A percentile compares a stretch with the other conserved stretches of the same genome.
These are phyloP conservation scores for Trachelus stipa DNA, from an alignment of 2,888 invertebrate genomes.

Conservation along the genomic window DNA sequence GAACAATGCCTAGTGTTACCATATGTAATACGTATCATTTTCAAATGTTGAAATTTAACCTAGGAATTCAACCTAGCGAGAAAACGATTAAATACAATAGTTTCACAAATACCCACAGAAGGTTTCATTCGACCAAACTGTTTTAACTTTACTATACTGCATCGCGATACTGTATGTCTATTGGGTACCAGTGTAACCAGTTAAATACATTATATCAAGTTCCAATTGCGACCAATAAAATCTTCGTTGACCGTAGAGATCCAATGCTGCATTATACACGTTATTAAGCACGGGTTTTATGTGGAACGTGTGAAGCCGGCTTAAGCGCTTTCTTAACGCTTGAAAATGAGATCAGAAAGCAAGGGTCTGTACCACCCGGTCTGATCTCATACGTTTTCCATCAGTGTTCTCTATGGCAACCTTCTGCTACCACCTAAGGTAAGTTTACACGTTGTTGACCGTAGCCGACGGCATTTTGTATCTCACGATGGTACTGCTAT, in stretches of 20 bases:
- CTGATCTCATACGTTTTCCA: neutral
- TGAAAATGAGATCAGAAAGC: neutral
- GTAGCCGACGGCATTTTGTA: conserved; percentile 13
- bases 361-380: neutral
- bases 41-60: neutral
- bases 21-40: neutral
- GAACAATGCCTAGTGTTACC: neutral
- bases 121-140: neutral
- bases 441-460: neutral
- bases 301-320: neutral
- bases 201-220: neutral
- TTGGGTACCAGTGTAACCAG: neutral
- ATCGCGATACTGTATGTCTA: neutral
- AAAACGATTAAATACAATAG: neutral
- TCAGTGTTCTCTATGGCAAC: neutral
- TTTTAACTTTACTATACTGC: neutral
- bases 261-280: neutral
- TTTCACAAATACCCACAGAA: neutral
- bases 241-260: neutral
- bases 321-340: neutral
- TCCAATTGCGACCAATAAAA: neutral
- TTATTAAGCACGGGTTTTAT: neutral
- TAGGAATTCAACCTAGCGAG: neutral
- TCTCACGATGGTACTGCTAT: conserved; percentile 10
- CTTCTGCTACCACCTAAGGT: neutral